These are phyloP conservation scores for Anagyrus pseudococci DNA, from an alignment of 2,888 invertebrate genomes.

Conservation along the genomic window DNA sequence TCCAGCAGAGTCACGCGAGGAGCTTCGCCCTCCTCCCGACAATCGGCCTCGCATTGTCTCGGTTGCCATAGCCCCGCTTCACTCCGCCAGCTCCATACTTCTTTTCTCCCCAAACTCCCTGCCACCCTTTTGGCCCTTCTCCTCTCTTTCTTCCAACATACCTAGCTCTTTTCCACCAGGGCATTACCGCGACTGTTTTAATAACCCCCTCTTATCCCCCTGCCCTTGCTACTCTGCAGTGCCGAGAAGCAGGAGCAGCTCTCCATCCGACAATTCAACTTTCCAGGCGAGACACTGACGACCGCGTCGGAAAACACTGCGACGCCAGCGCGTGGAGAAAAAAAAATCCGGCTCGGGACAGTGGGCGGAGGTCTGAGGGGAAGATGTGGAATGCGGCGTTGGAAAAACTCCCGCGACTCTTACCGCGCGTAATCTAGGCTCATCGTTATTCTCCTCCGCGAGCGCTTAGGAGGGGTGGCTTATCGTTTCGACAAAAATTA, in stretches of 20 bases:
- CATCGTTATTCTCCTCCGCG: conserved; percentile 28
- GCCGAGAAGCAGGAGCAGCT: conserved; percentile 16
- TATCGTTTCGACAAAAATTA: conserved; percentile 26
- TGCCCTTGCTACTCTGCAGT: background rate
- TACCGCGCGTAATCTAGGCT: no score
- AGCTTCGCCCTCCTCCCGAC: conserved; percentile 36
- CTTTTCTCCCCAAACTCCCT: background rate
- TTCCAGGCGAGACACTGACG: conserved; percentile 31
- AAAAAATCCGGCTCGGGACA: no score
- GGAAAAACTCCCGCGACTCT: no score
- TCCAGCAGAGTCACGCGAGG: conserved; percentile 25
- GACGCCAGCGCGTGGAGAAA: conserved; percentile 10
- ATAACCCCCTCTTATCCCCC: conserved; percentile 42
- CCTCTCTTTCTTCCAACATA: background rate
- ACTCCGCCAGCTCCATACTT: background rate
- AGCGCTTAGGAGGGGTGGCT: conserved; percentile 9
- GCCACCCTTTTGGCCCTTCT: background rate
- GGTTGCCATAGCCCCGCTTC: conserved; percentile 29
- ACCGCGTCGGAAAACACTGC: conserved; percentile 13
- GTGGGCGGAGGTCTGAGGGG: no score
- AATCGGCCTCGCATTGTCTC: conserved; percentile 45
- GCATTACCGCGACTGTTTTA: conserved; percentile 45
- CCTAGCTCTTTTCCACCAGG: background rate
- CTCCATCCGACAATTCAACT: conserved; percentile 45
- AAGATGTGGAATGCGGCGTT: no score